These are phyloP conservation scores for Papilio glaucus DNA, from an alignment of 1,140 invertebrate species.

Conservation along the genomic window DNA sequence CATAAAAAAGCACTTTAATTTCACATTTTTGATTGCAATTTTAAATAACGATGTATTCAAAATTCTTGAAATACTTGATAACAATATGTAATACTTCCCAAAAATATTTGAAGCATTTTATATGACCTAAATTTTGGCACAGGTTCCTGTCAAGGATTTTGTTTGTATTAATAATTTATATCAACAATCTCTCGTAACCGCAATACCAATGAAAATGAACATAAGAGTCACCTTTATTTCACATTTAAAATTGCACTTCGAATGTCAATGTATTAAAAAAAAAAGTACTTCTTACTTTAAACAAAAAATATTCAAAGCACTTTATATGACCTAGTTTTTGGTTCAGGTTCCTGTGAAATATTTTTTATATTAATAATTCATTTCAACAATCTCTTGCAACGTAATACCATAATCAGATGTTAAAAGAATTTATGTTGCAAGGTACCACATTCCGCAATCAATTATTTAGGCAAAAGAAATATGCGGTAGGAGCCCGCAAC, in stretches of 20 bases:
- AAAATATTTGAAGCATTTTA: not conserved
- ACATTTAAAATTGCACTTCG: no score
- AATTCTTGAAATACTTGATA: constrained; percentile 8
- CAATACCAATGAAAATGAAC: no score
- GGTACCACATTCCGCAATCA: not conserved
- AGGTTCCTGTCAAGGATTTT: not conserved
- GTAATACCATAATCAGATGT: not conserved
- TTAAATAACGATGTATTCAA: not conserved
- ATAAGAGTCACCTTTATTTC: no score
- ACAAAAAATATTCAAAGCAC: not conserved
- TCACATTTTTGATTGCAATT: not conserved
- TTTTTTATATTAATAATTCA: constrained; percentile 6
- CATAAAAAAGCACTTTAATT: not conserved
- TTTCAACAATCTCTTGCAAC: not conserved
- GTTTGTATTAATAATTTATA: constrained; percentile 1
- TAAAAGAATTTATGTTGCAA: not conserved
- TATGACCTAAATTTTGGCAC: constrained; percentile 1
- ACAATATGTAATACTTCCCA: not conserved
- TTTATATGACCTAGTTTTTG: constrained; percentile 9
- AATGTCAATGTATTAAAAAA: no score
- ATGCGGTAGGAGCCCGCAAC: no score
- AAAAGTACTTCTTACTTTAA: no score
- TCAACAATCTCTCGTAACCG: not conserved
- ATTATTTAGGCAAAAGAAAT: no score
- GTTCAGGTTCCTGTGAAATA: not conserved